phyloP scores from a whole-genome alignment of 1,140 invertebrate species.

The Drosophila pallidifrons region DNA sequence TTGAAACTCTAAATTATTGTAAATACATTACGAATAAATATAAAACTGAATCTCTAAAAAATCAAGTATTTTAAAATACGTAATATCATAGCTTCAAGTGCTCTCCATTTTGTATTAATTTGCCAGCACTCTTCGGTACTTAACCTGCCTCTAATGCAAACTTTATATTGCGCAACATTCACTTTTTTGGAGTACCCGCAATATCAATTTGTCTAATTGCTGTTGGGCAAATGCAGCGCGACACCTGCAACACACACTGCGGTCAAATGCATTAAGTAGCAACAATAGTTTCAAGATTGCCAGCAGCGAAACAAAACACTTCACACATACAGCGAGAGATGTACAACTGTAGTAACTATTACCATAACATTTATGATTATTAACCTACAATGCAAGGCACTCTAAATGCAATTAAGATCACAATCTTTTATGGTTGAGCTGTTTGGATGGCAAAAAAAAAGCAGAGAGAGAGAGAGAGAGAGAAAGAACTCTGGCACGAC shows the following conservation, averaged over 20 bases:
- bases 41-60: too few species aligned
- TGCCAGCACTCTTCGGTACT: too few species aligned
- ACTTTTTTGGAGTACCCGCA: background rate
- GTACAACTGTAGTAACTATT: conserved; percentile 66
- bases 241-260: conserved; percentile 15
- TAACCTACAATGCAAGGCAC: conserved; percentile 82
- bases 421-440: conserved; percentile 73
- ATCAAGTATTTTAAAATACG: too few species aligned
- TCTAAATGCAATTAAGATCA: conserved; percentile 83
- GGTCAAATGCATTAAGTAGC: conserved; percentile 42
- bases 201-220: conserved; percentile 61
- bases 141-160: too few species aligned
- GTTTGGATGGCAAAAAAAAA: conserved; percentile 46
- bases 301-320: conserved; percentile 45
- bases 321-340: conserved; percentile 41
- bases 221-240: conserved; percentile 7
- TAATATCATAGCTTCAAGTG: too few species aligned
- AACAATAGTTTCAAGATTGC: conserved; percentile 55
- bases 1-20: too few species aligned
- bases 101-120: too few species aligned
- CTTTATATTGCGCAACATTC: background rate
- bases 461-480: background rate
- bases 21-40: too few species aligned
- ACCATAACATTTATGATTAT: conserved; percentile 83
- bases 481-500: conserved; percentile 57